Evolutionary conservation across 2,888 invertebrate genomes (phyloP).

Genomic region (Acheta domesticus): DNA sequence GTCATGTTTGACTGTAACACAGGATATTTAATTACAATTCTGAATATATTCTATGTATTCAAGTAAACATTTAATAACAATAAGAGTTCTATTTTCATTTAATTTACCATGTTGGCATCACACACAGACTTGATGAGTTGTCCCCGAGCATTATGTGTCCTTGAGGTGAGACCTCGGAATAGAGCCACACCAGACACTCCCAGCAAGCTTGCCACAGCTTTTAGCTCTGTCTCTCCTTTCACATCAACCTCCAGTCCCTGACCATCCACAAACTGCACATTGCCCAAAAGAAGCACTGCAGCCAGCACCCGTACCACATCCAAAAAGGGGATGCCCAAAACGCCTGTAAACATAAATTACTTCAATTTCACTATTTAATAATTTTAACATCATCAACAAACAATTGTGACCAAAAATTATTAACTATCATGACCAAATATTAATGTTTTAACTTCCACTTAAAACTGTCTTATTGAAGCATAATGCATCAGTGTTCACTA

Average conservation of each 20-base stretch:
- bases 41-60: too few species aligned
- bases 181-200: constrained; percentile 72
- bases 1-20: constrained; percentile 69
- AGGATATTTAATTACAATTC: constrained; percentile 23
- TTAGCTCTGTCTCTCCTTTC: constrained; percentile 76
- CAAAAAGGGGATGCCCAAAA: constrained; percentile 88
- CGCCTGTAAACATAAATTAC: constrained; percentile 49
- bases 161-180: constrained; percentile 76
- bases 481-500: too few species aligned
- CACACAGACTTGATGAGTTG: constrained; percentile 77
- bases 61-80: too few species aligned
- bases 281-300: constrained; percentile 85
- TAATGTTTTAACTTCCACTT: background rate
- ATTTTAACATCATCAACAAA: too few species aligned
- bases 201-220: constrained; percentile 79
- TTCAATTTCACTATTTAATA: background rate
- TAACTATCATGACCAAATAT: too few species aligned
- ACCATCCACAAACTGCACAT: constrained; percentile 83
- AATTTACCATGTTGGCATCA: constrained; percentile 69
- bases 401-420: too few species aligned
- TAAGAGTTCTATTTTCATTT: background rate
- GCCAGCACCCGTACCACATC: constrained; percentile 90
- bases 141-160: constrained; percentile 74
- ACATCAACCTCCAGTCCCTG: constrained; percentile 71
- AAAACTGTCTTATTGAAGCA: too few species aligned